A percentile compares a stretch with the other conserved stretches of the same genome.
Conservation (phyloP, 2,113 vertebrate genomes). For the Bos indicus region DNA sequence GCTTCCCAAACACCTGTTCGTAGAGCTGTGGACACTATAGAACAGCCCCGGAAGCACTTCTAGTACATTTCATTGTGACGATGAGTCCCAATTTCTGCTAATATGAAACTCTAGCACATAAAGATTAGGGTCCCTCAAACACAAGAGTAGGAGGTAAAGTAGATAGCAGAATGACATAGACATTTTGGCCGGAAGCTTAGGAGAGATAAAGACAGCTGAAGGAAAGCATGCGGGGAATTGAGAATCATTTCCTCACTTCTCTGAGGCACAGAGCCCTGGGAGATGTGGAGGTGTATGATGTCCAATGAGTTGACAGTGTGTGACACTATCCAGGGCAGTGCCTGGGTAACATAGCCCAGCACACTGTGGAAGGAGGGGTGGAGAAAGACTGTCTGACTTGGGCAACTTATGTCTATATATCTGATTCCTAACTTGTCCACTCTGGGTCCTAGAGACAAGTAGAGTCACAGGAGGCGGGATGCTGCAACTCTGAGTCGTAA, state of each 20-base stretch:
- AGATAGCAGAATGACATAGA: neutral
- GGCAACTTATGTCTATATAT: neutral
- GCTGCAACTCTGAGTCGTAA: neutral
- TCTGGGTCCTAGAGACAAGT: neutral
- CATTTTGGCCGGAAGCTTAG: neutral
- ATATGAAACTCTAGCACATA: neutral
- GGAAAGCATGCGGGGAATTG: neutral
- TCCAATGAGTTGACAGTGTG: fast-evolving
- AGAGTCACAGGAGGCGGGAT: neutral
- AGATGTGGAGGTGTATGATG: too few species aligned
- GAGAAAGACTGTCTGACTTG: too few species aligned
- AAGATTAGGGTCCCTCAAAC: neutral
- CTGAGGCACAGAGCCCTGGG: neutral
- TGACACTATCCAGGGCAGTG: neutral
- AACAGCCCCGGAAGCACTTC: neutral
- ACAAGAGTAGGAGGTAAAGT: neutral
- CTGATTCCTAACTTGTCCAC: neutral
- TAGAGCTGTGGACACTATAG: neutral
- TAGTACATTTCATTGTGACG: neutral
- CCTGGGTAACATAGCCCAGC: neutral
- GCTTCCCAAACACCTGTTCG: neutral
- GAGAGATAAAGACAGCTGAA: neutral
- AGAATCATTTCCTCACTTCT: neutral
- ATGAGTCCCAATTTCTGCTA: neutral
- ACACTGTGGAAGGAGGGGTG: neutral